Base-by-base conservation (phyloP, 2,888 invertebrate genomes). In the Megamerina dolium region DNA sequence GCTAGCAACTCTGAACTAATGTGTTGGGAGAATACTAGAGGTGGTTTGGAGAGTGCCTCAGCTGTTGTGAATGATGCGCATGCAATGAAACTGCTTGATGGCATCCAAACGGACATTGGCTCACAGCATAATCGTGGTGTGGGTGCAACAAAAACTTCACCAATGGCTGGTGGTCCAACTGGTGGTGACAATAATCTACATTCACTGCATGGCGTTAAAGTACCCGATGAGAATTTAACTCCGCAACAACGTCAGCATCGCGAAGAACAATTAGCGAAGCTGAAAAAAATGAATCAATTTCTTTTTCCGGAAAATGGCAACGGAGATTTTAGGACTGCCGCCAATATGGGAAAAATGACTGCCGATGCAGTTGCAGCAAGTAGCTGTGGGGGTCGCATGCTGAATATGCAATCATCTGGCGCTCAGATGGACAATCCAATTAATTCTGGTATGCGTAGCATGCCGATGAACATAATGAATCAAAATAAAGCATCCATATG, bases 171-270 rank as follows among this genome's bases (percentile, higher is more conserved):
- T 9, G 44, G 29, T 6, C 62, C 62, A 21, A 33, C 48, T n/a
- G 37, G 27, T 9, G 44, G 29, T 6, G 63, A 63, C 23, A 55
- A 34, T 31, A 73, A 78, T 56, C 79, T 79, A 57, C 80, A 80
- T 61, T 80, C 80, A 18, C 64, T 81, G 52, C 81, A 81, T 71
- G 81, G 85, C 56, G 88, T 91, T 35, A 91, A 93, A 79, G 87
- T 93, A 63, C 92, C 92, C 56, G 92, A 92, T 73, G 95, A 95
- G 74, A 93, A 94, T 73, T 75, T 96, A 58, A 96, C 96, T 41
- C 94, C 95, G 26, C 92, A 95, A 68, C 95, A 96, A 69, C 80
- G 92, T 42, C 90, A 92, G 51, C 91, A 93, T 67, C 80, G 96
- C 47, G 94, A 94, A 72, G 91, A 91, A 62, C 89, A 93, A 61